Conservation (phyloP, 2,113 vertebrate genomes). For the Brienomyrus longianalis region DNA sequence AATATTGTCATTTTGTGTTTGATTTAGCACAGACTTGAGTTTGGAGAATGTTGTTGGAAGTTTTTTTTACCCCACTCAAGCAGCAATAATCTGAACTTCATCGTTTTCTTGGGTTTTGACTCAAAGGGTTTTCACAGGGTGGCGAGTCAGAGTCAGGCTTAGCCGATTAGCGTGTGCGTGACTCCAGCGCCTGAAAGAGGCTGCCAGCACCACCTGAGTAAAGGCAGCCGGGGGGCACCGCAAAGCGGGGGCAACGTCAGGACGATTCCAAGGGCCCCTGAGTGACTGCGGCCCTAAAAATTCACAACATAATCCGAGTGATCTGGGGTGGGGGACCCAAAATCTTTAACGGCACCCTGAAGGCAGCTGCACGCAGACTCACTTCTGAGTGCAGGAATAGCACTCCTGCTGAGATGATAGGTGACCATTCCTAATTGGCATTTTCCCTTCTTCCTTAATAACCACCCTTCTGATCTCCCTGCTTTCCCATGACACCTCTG, state of each 20-base stretch:
- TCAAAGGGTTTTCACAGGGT: background rate
- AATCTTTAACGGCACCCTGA: background rate
- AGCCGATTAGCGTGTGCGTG: background rate
- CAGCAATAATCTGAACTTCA: background rate
- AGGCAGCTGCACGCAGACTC: background rate
- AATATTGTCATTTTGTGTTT: background rate
- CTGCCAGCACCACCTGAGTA: background rate
- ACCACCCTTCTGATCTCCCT: background rate
- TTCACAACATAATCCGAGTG: background rate
- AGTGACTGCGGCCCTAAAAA: background rate
- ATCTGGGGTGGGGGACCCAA: background rate
- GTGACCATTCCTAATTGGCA: background rate
- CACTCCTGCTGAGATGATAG: background rate
- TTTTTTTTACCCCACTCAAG: background rate
- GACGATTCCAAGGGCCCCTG: background rate
- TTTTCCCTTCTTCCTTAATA: background rate
- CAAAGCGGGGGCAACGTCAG: background rate
- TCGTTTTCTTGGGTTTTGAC: background rate
- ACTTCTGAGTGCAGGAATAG: background rate
- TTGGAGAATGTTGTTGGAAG: background rate
- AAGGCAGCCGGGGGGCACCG: no score
- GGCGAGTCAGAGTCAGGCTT: background rate
- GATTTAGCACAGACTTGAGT: background rate
- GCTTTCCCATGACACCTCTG: background rate
- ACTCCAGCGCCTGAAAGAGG: background rate